Base-by-base conservation (phyloP, 23 tunicate species). In the Clavelina lepadiformis region DNA sequence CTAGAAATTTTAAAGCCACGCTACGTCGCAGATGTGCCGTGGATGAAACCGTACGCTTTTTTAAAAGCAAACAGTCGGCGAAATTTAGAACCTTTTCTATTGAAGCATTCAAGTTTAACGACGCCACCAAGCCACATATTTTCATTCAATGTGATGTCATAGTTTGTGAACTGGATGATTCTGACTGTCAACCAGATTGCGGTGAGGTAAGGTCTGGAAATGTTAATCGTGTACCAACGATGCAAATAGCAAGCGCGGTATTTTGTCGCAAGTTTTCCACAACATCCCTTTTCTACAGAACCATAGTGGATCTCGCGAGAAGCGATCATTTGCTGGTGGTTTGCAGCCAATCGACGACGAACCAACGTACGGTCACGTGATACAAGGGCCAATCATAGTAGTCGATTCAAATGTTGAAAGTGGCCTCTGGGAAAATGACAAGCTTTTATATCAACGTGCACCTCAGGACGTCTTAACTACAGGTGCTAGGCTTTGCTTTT, bases 121-220 rank as follows among this genome's bases (percentile, higher is more conserved):
- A 80, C 54, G 66, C 76, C 2, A 19, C 56, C 20, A 22, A 26
- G 19, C 63, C 65, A 24, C 53, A 38, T 38, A 64, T 80, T 24
- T 80, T 71, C 56, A 63, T 80, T 28, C 87, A 63, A 28, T 80
- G 87, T 80, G 79, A 80, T 66, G 87, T 80, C 61, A 63, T 80
- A 22, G 79, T 80, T 3, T 80, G 87, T 71, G 87, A 80, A 58
- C 71, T 29, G 11, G 54, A 54, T 25, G 75, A 69, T 31, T 51
- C 72, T 21, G 78, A 80, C 28, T 80, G 87, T 38, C 72, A 25
- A 4, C 28, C 74, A 36, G 50, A 72, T 21, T 80, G 87, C 41
- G 26, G 25, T 25, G 29, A 37, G 73, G 87, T 80, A 63, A 53
- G 66, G 0, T 47, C 28, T n/a, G n/a, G n/a, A n/a, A n/a, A n/a